These are phyloP conservation scores for Epirrhoe alternata DNA, from an alignment of 2,888 invertebrate species.

Conservation along the genomic window DNA sequence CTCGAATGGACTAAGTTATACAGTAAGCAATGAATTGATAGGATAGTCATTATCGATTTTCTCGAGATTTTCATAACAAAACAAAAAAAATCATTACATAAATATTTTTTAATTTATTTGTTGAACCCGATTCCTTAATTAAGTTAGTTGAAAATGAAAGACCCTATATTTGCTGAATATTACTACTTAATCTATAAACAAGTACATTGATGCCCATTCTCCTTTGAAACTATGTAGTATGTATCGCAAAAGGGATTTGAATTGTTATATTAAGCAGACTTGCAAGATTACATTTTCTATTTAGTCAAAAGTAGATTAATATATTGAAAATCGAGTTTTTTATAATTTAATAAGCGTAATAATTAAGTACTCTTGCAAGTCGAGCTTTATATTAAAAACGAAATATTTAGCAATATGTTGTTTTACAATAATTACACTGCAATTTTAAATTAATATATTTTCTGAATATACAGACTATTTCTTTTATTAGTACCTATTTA, in stretches of 20 bases:
- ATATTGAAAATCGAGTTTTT: neutral
- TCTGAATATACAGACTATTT: slow-evolving; percentile 9
- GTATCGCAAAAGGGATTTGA: neutral
- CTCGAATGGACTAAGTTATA: no score
- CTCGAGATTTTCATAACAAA: no score
- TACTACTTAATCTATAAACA: no score
- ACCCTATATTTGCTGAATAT: no score
- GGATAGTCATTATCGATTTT: no score
- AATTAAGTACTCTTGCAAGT: neutral
- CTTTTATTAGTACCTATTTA: neutral
- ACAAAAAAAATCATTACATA: no score
- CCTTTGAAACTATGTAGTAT: no score
- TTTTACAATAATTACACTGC: slow-evolving; percentile 1
- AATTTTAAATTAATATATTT: slow-evolving; percentile 21
- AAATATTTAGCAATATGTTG: neutral
- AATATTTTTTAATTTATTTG: no score
- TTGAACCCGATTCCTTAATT: no score
- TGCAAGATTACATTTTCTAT: neutral
- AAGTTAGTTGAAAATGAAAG: no score
- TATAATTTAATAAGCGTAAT: neutral
- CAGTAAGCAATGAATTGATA: no score
- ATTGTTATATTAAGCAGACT: neutral
- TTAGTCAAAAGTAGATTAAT: neutral
- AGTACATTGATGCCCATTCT: no score
- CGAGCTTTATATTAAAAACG: neutral